Base-by-base conservation (phyloP, 2,113 vertebrate genomes). In the Dasypus novemcinctus region DNA sequence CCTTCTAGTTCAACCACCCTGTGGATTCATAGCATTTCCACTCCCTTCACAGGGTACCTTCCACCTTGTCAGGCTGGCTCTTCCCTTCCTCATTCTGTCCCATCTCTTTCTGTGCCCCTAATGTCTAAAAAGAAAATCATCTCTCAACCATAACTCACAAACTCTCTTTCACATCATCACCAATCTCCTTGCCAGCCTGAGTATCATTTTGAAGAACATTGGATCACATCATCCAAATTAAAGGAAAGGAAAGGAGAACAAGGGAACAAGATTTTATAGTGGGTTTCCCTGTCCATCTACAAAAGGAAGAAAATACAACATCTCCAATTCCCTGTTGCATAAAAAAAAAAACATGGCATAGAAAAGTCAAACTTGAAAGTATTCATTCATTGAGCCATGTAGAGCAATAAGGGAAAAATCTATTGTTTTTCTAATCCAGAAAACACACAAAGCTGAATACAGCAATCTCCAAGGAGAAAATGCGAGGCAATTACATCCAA, bases 381-480 rank as follows among this genome's bases (percentile, higher is more conserved):
- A n/a, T 83, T 68, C 54, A 95, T 80, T 43, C 87, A 36, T 1
- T 41, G 43, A 52, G 29, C 33, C 33, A 72, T 31, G 7, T 1
- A 36, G 61, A 94, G 31, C 38, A 49, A 31, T 1, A 46, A 75
- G 25, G 90, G 20, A 59, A 61, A 57, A 94, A 93, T 36, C 36
- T n/a, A 38, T 33, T 61, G 61, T 21, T 90, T 84, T 80, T 84
- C 87, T 87, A 76, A 63, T 21, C 59, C 69, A 89, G 72, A 85
- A 96, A 96, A 81, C 23, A 36, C 46, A 72, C 59, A 72, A 36
- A 49, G 68, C 27, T 59, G 49, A 69, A 84, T 71, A 89, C 25
- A 57, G 49, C 90, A 15, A 3, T 52, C 76, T 92, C 85, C 79
- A 49, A 41, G 87, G 80, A 93, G 86, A 93, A 92, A 86, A 80